A percentile compares a stretch with the other conserved stretches of the same genome.
These are phyloP conservation scores for Orientallactaga sibirica DNA, from an alignment of 2,797 vertebrate genomes.

Conservation along the genomic window DNA sequence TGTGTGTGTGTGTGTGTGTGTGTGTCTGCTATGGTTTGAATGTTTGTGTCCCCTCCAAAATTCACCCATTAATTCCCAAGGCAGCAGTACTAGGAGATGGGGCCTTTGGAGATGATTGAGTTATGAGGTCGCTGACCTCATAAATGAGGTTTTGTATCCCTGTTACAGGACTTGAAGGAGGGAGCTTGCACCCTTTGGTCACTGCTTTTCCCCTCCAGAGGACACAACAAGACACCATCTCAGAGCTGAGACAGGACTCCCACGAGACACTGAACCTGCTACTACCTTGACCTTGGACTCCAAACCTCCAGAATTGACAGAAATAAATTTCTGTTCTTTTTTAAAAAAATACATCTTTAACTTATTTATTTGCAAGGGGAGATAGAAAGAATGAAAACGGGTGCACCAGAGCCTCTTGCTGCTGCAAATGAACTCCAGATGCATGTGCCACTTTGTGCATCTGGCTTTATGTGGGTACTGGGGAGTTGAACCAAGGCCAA, in stretches of 20 bases:
- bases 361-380: too few species aligned
- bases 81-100: neutral
- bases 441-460: too few species aligned
- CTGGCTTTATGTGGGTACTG: too few species aligned
- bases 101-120: neutral
- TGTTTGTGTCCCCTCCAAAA: neutral
- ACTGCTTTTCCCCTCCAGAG: neutral
- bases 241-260: neutral
- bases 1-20: constrained; percentile 55
- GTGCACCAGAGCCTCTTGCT: too few species aligned
- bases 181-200: neutral
- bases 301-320: neutral
- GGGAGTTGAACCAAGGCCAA: too few species aligned
- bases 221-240: neutral
- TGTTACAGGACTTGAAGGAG: neutral
- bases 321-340: neutral
- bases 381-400: too few species aligned
- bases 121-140: neutral
- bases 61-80: neutral
- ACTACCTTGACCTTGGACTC: neutral
- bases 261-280: neutral
- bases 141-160: neutral
- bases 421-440: too few species aligned
- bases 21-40: constrained; percentile 23
- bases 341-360: too few species aligned